Percentiles rank a stretch among this genome's conserved stretches.
Conservation (phyloP, 2,797 vertebrate species). For the Phoeniculus purpureus region DNA sequence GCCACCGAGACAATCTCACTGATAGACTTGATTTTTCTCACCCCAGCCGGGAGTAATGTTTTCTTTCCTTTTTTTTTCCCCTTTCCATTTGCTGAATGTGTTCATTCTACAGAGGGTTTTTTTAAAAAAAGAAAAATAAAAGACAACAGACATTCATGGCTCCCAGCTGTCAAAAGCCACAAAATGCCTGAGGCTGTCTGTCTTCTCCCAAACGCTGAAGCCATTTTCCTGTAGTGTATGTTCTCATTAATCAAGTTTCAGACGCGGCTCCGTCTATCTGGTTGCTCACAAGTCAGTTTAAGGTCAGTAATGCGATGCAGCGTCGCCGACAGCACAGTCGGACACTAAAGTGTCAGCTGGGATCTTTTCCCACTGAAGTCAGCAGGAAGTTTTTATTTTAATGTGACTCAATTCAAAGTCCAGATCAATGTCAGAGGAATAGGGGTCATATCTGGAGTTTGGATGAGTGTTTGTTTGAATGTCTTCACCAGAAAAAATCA, state of each 20-base stretch:
- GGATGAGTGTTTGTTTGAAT: background rate
- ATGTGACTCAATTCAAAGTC: background rate
- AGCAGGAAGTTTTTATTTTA: background rate
- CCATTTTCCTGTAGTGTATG: constrained; percentile 48
- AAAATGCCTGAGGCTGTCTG: constrained; percentile 67
- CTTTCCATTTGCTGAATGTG: constrained; percentile 48
- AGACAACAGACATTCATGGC: constrained; percentile 53
- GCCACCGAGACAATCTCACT: constrained; percentile 45
- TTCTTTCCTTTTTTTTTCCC: background rate
- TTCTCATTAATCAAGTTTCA: constrained; percentile 65
- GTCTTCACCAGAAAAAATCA: background rate
- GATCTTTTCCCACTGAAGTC: background rate
- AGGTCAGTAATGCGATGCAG: background rate
- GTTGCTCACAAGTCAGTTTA: background rate
- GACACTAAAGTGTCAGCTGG: background rate
- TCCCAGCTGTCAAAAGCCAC: constrained; percentile 71
- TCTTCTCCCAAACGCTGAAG: constrained; percentile 51
- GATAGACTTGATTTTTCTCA: constrained; percentile 69
- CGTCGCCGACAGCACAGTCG: accelerated
- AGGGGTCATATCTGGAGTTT: background rate
- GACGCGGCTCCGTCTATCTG: background rate
- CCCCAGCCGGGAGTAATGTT: constrained; percentile 48
- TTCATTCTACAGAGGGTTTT: background rate
- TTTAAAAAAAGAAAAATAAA: background rate
- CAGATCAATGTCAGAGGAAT: background rate